Evolutionary conservation across 2,113 vertebrate species (phyloP), one percentile per base, ranked within the genome.

Genomic region (Pseudopipra pipra): DNA sequence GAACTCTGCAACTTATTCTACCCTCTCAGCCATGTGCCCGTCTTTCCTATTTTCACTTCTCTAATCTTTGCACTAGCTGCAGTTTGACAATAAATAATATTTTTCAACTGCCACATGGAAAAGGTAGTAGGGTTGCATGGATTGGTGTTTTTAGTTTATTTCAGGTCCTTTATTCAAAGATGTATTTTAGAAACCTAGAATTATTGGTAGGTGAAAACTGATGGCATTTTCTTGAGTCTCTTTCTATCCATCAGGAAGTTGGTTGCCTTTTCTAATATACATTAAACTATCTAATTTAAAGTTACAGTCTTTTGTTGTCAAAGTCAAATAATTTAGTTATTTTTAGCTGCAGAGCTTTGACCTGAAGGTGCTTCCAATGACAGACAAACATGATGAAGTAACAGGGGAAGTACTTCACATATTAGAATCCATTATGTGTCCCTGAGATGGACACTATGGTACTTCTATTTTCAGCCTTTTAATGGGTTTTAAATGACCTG

Each of bases 391-490:
- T 28, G 31, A 54, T 51, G 33, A 83, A 52, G n/a, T 77, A 63
- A 87, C 19, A 62, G 66, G 30, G 61, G 47, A 65, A 87, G 39
- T 67, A 35, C 52, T 52, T 73, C 33, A 11, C 35, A 63, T 27
- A 41, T 72, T 55, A 92, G 43, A 77, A 63, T 88, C 93, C 14
- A 19, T 81, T 55, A 65, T 31, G 10, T 39, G 35, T 74, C 88
- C 21, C 58, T 59, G 33, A 93, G 46, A 55, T 49, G 59, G 90
- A 47, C 71, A 84, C 15, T 43, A 23, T 1, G 52, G 24, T 58
- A 58, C 27, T 80, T 86, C 72, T 96, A 39, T 93, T 92, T 96
- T 88, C 72, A 93, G n/a, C 22, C 68, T 83, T 86, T 71, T 93
- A 77, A 54, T 83, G 7, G 3, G 58, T 90, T 70, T 86, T 46